phyloP scores from a whole-genome alignment of 2,113 vertebrate species.

The Colaptes auratus region DNA sequence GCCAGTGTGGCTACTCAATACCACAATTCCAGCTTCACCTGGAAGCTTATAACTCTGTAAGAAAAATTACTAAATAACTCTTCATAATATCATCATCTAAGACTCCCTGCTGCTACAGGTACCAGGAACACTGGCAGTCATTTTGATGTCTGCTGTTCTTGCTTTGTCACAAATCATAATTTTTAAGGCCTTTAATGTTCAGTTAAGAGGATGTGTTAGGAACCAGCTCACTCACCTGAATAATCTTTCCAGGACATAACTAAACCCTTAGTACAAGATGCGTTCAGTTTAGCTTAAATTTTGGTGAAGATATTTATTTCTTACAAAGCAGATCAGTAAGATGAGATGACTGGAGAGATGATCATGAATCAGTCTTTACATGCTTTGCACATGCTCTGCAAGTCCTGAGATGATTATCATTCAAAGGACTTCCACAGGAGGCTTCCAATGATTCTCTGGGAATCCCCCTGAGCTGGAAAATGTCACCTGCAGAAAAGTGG shows the following conservation, averaged over 20 bases:
- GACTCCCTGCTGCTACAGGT: neutral
- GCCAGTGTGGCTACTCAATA: neutral
- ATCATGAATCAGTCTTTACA: neutral
- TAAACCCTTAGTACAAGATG: neutral
- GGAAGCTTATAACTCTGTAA: neutral
- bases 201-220: neutral
- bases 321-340: neutral
- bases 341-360: neutral
- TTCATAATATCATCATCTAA: neutral
- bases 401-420: neutral
- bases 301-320: neutral
- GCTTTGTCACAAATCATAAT: neutral
- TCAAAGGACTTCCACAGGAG: neutral
- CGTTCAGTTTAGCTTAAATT: neutral
- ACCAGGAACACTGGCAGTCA: neutral
- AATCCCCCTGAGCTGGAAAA: neutral
- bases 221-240: neutral
- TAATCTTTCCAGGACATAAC: neutral
- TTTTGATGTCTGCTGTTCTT: neutral
- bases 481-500: neutral
- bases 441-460: neutral
- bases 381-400: rapidly evolving
- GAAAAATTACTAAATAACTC: neutral
- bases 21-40: neutral
- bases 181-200: neutral